phyloP scores from a whole-genome alignment of 2,888 invertebrate species.

The Agrilus cyanescens region DNA sequence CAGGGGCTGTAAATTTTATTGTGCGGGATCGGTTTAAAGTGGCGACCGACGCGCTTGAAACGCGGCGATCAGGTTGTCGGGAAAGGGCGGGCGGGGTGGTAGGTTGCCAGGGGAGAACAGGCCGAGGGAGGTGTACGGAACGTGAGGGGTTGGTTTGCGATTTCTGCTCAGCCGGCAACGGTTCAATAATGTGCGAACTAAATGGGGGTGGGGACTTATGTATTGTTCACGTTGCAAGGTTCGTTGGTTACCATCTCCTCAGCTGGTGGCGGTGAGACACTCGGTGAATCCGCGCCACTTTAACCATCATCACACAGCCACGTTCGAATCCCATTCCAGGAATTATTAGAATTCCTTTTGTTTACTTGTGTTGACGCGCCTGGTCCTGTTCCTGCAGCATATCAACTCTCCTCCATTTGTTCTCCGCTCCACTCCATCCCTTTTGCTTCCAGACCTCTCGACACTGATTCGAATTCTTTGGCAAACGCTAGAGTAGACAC shows the following conservation, averaged over 20 bases:
- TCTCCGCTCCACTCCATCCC: no score
- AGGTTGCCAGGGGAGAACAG: constrained; percentile 17
- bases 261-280: no score
- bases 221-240: constrained; percentile 37
- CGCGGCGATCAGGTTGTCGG: background rate
- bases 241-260: constrained; percentile 33
- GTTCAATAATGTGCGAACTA: constrained; percentile 51
- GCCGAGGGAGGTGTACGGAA: constrained; percentile 21
- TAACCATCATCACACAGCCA: no score
- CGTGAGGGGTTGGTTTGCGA: constrained; percentile 41
- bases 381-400: no score
- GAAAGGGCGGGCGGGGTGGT: background rate
- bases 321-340: no score
- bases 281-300: no score
- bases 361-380: no score
- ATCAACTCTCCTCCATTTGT: no score
- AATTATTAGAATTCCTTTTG: no score
- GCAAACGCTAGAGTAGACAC: no score
- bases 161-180: constrained; percentile 42
- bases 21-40: constrained; percentile 36
- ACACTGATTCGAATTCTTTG: no score
- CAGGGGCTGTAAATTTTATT: constrained; percentile 29
- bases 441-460: no score
- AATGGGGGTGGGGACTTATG: constrained; percentile 37
- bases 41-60: constrained; percentile 16